Evolutionary conservation across 2,113 vertebrate genomes (phyloP), one percentile per base, ranked within the genome.

Genomic region (Lamprotornis superbus): DNA sequence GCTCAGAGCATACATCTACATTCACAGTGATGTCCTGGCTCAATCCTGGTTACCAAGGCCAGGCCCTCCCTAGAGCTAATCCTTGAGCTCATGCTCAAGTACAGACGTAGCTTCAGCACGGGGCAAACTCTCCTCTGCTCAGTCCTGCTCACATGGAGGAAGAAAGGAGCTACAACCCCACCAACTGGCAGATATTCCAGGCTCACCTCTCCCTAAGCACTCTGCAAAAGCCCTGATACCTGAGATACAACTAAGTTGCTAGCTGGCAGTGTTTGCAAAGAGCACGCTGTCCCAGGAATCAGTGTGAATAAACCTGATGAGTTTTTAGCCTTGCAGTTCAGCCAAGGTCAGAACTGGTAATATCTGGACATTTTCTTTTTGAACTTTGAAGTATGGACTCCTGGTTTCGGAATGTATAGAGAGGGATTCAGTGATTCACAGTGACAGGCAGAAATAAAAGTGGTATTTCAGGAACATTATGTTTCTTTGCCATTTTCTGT

Each of bases 1-100:
- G 65, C 40, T 73, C 20, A 63, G 88, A 76, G 61, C 24, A 30
- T 4, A 31, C 0, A 0, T 15, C 14, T 61, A 14, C 42, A 37
- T 8, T 39, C 39, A 16, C 25, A 47, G 56, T 9, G 47, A 17
- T 59, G 56, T n/a, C 30, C 33, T 81, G 47, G 39, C 25, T 50
- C 78, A 61, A 2, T 40, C 25, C 40, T 49, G 50, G 4, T 60
- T 47, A 27, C 61, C 59, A 80, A 77, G 71, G 46, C 33, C 57
- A 87, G 67, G 71, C 5, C 64, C 13, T 60, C 44, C 35, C 25
- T 20, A 33, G 7, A 76, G 33, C 25, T n/a, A 60, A 39, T 23
- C 49, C 33, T 64, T 2, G 22, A 78, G 28, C 8, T 74, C 30
- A 12, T 5, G 11, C 10, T 65, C 42, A 56, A 52, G 31, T 27